These are phyloP conservation scores for Vultur gryphus DNA, from an alignment of 2,797 vertebrate species.

Conservation along the genomic window DNA sequence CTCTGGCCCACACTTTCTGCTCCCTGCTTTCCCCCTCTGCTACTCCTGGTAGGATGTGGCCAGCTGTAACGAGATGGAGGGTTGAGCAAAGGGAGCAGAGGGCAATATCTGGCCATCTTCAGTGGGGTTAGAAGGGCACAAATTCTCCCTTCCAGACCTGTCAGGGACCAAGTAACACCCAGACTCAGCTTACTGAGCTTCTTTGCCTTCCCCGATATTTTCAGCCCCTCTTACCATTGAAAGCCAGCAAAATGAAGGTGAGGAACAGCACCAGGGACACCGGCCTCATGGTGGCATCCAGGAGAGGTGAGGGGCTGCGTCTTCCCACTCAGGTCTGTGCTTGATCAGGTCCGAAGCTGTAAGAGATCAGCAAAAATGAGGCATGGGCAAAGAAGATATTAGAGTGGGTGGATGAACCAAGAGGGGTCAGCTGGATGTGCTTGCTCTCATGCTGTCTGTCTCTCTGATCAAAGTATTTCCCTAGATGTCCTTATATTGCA, in stretches of 20 bases:
- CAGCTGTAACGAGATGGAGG: neutral
- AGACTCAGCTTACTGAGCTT: neutral
- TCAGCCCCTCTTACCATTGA: constrained; percentile 47
- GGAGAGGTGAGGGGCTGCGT: neutral
- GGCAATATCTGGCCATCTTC: neutral
- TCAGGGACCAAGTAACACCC: neutral
- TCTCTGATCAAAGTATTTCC: constrained; percentile 11
- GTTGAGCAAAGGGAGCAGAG: neutral
- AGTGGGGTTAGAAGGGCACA: neutral
- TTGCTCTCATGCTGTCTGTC: neutral
- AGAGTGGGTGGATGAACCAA: neutral
- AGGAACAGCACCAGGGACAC: neutral
- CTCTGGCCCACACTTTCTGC: constrained; percentile 46
- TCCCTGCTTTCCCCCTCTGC: neutral
- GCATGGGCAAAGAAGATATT: neutral
- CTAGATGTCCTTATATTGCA: constrained; percentile 47
- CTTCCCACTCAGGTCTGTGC: neutral
- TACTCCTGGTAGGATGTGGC: neutral
- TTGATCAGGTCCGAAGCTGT: neutral
- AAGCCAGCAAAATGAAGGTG: neutral
- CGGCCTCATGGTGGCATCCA: neutral
- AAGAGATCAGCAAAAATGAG: neutral
- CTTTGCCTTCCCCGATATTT: neutral
- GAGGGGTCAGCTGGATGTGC: neutral
- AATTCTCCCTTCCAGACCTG: neutral